These are phyloP conservation scores for Yponomeuta plumbellus DNA, from an alignment of 2,888 invertebrate species.

Conservation along the genomic window DNA sequence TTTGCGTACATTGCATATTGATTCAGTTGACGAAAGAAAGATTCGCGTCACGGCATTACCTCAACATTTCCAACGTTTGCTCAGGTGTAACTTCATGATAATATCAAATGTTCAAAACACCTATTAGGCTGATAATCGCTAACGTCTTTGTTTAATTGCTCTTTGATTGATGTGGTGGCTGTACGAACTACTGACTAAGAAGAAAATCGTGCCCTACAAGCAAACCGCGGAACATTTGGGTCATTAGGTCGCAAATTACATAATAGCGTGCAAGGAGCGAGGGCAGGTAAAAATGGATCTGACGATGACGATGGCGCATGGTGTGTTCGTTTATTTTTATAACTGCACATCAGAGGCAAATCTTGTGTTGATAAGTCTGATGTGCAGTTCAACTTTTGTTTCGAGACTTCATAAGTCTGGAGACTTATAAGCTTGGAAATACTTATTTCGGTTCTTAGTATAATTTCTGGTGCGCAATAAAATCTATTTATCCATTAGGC, in stretches of 20 bases:
- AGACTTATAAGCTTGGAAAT: too few species aligned
- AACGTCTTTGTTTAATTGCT: not conserved
- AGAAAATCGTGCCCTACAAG: not conserved
- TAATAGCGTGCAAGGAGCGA: conserved; percentile 2
- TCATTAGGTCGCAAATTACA: conserved; percentile 8
- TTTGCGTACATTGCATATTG: not conserved
- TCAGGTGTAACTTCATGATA: not conserved
- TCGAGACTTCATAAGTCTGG: too few species aligned
- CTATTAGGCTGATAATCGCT: not conserved
- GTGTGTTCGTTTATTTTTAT: too few species aligned
- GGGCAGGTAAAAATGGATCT: not conserved
- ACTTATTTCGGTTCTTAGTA: too few species aligned
- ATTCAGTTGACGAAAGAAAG: not conserved
- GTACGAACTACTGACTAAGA: not conserved
- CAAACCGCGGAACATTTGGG: not conserved
- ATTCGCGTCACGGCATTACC: not conserved
- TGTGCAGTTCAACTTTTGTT: too few species aligned
- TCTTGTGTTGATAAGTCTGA: too few species aligned
- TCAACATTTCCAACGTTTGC: not conserved
- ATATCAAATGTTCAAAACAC: not conserved
- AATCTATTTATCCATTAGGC: too few species aligned
- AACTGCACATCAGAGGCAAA: too few species aligned
- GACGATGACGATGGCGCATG: not conserved
- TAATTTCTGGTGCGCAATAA: too few species aligned
- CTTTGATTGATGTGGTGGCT: not conserved